A percentile compares a stretch with the other conserved stretches of the same genome.
Conservation (phyloP, 2,888 invertebrate species). For the Sarcophaga carnaria region DNA sequence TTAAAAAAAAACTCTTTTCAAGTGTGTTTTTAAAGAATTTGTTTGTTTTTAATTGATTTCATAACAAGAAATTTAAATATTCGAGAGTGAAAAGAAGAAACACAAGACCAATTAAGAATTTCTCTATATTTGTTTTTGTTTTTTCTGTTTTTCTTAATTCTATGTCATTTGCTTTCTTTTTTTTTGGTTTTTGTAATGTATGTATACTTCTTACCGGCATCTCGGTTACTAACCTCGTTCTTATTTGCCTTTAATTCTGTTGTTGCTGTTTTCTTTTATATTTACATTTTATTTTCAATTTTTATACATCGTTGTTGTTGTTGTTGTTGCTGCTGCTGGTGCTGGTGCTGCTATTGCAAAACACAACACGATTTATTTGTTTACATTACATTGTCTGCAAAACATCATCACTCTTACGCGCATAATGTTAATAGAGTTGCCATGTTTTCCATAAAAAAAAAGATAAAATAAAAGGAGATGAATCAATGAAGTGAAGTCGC, state of each 20-base stretch:
- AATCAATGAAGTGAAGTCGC: no score
- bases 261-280: constrained; percentile 4
- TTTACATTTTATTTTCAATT: constrained; percentile 5
- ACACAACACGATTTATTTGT: constrained; percentile 47
- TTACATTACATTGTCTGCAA: constrained; percentile 49
- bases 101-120: constrained; percentile 29
- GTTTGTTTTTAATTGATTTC: constrained; percentile 2
- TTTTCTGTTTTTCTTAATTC: background rate
- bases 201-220: constrained; percentile 61
- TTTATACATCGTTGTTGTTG: background rate
- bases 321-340: background rate
- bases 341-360: constrained; percentile 4
- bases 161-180: background rate
- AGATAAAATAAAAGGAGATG: no score
- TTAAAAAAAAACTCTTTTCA: background rate
- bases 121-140: constrained; percentile 3
- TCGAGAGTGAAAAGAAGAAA: background rate
- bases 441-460: background rate
- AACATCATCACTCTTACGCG: background rate
- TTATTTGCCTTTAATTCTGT: constrained; percentile 36
- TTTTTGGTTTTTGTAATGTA: constrained; percentile 35
- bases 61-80: constrained; percentile 9
- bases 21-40: background rate
- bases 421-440: background rate
- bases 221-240: constrained; percentile 67